A percentile compares a stretch with the other conserved stretches of the same genome.
Conservation (phyloP, 2,888 invertebrate species). For the Ferrisia virgata region DNA sequence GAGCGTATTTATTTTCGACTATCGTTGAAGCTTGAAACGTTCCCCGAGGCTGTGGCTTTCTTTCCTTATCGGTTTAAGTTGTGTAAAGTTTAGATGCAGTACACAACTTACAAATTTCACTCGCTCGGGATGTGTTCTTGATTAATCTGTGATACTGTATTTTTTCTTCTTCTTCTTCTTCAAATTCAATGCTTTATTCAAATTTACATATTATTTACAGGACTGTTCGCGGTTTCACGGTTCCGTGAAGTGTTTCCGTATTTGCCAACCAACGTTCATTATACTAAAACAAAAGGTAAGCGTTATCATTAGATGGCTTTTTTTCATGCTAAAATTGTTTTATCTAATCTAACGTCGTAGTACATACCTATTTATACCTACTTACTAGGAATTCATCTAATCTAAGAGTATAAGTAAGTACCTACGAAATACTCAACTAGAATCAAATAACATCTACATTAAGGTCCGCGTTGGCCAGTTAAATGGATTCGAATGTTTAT, state of each 20-base stretch:
- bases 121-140: slow-evolving; percentile 9
- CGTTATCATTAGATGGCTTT: background rate
- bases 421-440: too few species aligned
- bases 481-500: background rate
- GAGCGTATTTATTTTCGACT: slow-evolving; percentile 26
- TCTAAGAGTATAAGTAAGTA: background rate
- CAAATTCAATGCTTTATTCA: background rate
- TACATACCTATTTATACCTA: too few species aligned
- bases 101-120: slow-evolving; percentile 11
- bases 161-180: background rate
- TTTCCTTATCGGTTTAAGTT: slow-evolving; percentile 30
- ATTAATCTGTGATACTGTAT: background rate
- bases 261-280: background rate
- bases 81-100: slow-evolving; percentile 19
- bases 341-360: too few species aligned
- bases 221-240: background rate
- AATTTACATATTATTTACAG: slow-evolving; percentile 16
- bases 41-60: slow-evolving; percentile 29
- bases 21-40: slow-evolving; percentile 25
- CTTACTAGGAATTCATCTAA: too few species aligned
- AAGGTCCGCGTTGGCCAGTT: background rate
- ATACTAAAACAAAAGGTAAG: background rate
- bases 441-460: too few species aligned
- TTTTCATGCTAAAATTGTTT: background rate
- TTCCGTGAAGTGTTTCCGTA: background rate